Evolutionary conservation across 2,888 invertebrate species (phyloP).

Genomic region (Amiota communis): DNA sequence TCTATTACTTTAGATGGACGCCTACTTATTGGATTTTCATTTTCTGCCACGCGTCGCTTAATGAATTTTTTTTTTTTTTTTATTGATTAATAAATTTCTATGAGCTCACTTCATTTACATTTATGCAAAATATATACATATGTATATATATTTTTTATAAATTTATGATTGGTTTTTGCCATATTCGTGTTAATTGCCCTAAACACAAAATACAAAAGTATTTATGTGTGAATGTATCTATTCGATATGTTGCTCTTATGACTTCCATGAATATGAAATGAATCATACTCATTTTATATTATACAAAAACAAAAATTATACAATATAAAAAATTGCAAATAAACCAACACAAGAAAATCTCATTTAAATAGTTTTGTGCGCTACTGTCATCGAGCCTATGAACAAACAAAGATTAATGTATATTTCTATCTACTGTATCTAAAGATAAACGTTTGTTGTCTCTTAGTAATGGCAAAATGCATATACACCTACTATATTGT

Average conservation of each 20-base stretch:
- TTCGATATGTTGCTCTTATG: constrained; percentile 5
- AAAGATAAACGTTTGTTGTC: not conserved
- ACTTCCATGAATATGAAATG: constrained; percentile 23
- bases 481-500: not conserved
- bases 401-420: too few species aligned
- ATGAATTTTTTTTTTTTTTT: not conserved
- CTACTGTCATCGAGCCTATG: too few species aligned
- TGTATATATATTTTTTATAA: too few species aligned
- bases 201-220: not conserved
- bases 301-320: not conserved
- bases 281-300: constrained; percentile 17
- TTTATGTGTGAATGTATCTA: not conserved
- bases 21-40: not conserved
- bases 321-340: not conserved
- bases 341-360: too few species aligned
- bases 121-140: not conserved
- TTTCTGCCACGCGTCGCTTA: not conserved
- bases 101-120: constrained; percentile 9
- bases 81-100: constrained; percentile 1
- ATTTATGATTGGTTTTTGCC: constrained; percentile 16
- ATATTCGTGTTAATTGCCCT: constrained; percentile 25
- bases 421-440: not conserved
- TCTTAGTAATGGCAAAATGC: too few species aligned
- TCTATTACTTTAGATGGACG: not conserved
- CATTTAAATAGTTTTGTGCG: too few species aligned